Base-by-base conservation (phyloP, 2,113 vertebrate genomes). In the Apus apus region DNA sequence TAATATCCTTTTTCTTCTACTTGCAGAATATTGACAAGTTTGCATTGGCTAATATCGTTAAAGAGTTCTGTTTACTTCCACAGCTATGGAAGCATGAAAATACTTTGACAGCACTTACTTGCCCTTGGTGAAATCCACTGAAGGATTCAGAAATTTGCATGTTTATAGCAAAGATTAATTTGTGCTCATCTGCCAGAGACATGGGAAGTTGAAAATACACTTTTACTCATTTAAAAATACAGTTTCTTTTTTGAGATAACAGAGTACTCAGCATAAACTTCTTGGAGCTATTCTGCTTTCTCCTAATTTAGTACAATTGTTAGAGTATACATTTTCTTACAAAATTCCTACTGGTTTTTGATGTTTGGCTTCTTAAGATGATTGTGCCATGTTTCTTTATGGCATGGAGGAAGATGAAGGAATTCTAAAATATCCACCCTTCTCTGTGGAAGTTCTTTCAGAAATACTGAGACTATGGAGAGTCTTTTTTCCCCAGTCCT, bases 101-200 rank as follows among this genome's bases (percentile, higher is more conserved):
- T 65, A 87, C 64, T 87, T 89, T 87, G 36, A 85, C 18, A 85
- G 51, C 29, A 77, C 43, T 85, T 94, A 92, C 83, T 80, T 84
- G 87, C 87, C 64, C 32, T 57, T 72, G 61, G 76, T 91, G 73
- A 96, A 91, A 95, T 80, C 96, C 72, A 89, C 20, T 89, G 79
- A 86, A 93, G 34, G 53, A 77, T 83, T 92, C 67, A 87, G 67
- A 89, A 71, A 36, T 56, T 80, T 90, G 17, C 14, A 79, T 67
- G 62, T 43, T 91, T 85, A 66, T 34, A 88, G 78, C 36, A 93
- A 80, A 89, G 93, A 87, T 36, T 96, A 96, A 83, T 74, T 85
- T 92, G 3, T 90, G 25, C 30, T 89, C 50, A 87, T 93, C 79
- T 91, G 65, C 45, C 58, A 92, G 89, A 95, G 64, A 78, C 25